Conservation (phyloP, 2,113 vertebrate species). For the Loxodonta africana region DNA sequence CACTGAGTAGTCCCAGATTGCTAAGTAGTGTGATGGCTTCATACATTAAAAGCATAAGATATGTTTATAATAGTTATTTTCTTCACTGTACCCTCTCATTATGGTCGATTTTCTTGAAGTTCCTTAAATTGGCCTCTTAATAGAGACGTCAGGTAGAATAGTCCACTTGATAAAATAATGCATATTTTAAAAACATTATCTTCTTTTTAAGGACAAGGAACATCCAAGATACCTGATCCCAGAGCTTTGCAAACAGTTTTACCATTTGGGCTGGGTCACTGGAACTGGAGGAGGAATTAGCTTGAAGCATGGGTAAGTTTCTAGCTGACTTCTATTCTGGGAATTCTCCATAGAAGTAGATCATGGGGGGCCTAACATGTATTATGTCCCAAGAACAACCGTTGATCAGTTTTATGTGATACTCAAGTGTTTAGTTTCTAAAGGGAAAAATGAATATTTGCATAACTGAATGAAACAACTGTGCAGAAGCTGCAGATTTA, state of each 20-base stretch:
- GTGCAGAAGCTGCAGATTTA: not conserved
- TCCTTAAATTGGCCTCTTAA: not conserved
- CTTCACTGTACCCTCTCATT: not conserved
- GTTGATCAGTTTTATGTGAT: not conserved
- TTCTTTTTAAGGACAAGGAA: conserved; percentile 90
- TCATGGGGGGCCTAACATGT: not conserved
- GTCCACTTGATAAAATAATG: conserved; percentile 31
- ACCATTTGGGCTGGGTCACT: conserved; percentile 97
- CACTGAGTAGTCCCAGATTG: not conserved
- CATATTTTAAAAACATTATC: not conserved
- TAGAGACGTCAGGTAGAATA: conserved; percentile 3
- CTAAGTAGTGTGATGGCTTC: conserved; percentile 7
- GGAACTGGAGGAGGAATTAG: conserved; percentile 98
- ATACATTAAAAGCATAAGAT: not conserved
- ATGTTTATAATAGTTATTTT: not conserved
- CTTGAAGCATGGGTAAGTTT: conserved; percentile 93
- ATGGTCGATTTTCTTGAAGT: conserved; percentile 13
- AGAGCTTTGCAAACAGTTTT: conserved; percentile 96
- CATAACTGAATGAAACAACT: not conserved
- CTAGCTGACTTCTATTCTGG: not conserved
- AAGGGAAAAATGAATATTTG: not conserved
- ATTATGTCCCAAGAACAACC: not conserved
- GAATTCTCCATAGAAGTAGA: not conserved
- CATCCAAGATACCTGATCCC: conserved; percentile 96
- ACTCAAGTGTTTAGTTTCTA: not conserved